Percentiles rank a stretch among this genome's conserved stretches.
These are phyloP conservation scores for Octodonta nipae DNA, from an alignment of 2,888 invertebrate genomes.

Conservation along the genomic window DNA sequence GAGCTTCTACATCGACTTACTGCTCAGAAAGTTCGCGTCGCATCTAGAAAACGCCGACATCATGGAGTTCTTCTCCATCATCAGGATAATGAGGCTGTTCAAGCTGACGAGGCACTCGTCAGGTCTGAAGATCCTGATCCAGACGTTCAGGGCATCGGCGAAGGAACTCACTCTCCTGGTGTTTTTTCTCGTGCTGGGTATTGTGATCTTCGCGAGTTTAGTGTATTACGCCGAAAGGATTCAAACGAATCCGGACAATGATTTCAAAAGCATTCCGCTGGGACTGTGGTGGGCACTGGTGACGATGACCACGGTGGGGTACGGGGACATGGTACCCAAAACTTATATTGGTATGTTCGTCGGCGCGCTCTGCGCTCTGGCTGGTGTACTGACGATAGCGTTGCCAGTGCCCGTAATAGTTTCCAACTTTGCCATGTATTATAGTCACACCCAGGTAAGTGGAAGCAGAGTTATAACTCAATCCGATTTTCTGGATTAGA, in stretches of 20 bases:
- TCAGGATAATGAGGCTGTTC: slow-evolving; percentile 93
- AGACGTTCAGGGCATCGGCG: slow-evolving; percentile 92
- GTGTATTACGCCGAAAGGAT: slow-evolving; percentile 97
- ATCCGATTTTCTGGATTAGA: too few species aligned
- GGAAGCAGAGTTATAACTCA: too few species aligned
- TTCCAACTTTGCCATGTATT: slow-evolving; percentile 96
- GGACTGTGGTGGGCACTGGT: slow-evolving; percentile 98
- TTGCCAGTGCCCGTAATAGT: slow-evolving; percentile 98
- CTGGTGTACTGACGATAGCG: slow-evolving; percentile 96
- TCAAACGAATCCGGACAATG: slow-evolving; percentile 80
- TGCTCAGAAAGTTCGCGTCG: slow-evolving; percentile 77
- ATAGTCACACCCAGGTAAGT: slow-evolving; percentile 65
- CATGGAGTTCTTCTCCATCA: slow-evolving; percentile 93
- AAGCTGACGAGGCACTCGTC: slow-evolving; percentile 94
- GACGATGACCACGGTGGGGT: slow-evolving; percentile 97
- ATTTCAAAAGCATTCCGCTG: slow-evolving; percentile 94
- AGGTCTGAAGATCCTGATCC: slow-evolving; percentile 94
- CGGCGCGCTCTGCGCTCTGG: slow-evolving; percentile 92
- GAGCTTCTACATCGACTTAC: slow-evolving; percentile 93
- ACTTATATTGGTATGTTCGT: slow-evolving; percentile 98
- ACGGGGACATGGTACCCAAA: slow-evolving; percentile 97
- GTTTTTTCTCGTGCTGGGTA: slow-evolving; percentile 93
- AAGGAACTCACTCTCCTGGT: slow-evolving; percentile 91
- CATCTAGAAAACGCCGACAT: slow-evolving; percentile 90
- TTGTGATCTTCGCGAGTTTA: slow-evolving; percentile 94